Evolutionary conservation across 1,140 invertebrate genomes (phyloP).

Genomic region (Drosophila ercepeae): DNA sequence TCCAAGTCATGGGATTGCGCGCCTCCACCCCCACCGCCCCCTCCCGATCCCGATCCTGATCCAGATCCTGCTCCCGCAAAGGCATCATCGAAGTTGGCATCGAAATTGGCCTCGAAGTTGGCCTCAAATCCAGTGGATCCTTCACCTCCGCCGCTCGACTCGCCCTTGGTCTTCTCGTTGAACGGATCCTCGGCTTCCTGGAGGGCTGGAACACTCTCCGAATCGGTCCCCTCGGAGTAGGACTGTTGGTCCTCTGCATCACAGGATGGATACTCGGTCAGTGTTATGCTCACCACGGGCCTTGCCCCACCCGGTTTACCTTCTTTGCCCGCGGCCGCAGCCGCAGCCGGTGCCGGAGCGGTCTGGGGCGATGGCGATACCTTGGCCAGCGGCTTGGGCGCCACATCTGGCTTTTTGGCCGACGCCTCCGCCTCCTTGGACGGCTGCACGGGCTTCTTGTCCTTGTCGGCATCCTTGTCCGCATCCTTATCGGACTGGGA

Average conservation of each 20-base stretch:
- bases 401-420: slow-evolving; percentile 71
- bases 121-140: slow-evolving; percentile 61
- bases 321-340: slow-evolving; percentile 51
- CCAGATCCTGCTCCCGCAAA: slow-evolving; percentile 62
- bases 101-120: slow-evolving; percentile 76
- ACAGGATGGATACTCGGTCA: slow-evolving; percentile 63
- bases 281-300: slow-evolving; percentile 55
- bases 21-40: slow-evolving; percentile 72
- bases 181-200: slow-evolving; percentile 77
- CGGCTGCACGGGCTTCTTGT: slow-evolving; percentile 8
- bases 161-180: slow-evolving; percentile 67
- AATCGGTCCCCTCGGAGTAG: slow-evolving; percentile 64
- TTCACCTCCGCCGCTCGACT: slow-evolving; percentile 36
- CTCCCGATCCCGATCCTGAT: slow-evolving; percentile 38
- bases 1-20: slow-evolving; percentile 67
- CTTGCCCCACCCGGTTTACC: slow-evolving; percentile 51
- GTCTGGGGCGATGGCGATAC: slow-evolving; percentile 84
- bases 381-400: slow-evolving; percentile 79
- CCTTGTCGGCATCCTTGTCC: not conserved
- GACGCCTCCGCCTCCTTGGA: slow-evolving; percentile 27
- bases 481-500: slow-evolving; percentile 17
- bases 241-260: slow-evolving; percentile 72
- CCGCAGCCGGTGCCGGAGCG: slow-evolving; percentile 32
- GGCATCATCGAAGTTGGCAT: slow-evolving; percentile 83
- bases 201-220: slow-evolving; percentile 50